Base-by-base conservation (phyloP, 2,797 vertebrate genomes). In the Mus caroli region DNA sequence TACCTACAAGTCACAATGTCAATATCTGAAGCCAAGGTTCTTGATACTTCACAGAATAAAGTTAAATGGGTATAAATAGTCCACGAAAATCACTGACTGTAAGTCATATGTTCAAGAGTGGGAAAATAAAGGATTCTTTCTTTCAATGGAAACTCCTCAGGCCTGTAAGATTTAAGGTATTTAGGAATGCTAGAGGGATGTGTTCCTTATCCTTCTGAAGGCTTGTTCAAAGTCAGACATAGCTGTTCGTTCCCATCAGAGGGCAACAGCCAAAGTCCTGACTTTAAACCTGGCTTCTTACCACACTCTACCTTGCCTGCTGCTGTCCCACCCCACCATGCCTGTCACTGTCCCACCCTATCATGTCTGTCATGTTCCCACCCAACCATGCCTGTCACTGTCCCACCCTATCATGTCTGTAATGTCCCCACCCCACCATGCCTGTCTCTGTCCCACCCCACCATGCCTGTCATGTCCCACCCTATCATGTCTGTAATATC, bases 181-280 rank as follows among this genome's bases (percentile, higher is more conserved):
- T 69, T 92, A 34, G 7, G 43, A 71, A 93, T 90, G 78, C 62
- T 69, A 24, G 75, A 94, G 22, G 50, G 37, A 22, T 5, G 14
- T 50, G 62, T n/a, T 62, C 22, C 26, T 88, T 67, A 88, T 40
- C 95, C 94, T 92, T 92, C 88, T 58, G 40, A 89, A 93, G 78
- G 69, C 79, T 22, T 56, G 17, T 40, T 54, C 73, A 80, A 85
- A 46, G 34, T 82, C 76, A 88, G 84, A 93, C 56, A 78, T 24
- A 19, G 31, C 26, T 69, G n/a, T n/a, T n/a, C n/a, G 24, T 46
- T 69, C 71, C 7, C 8, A 52, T 83, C 67, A 88, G 1, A 22
- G 50, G 28, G 19, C 28, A 60, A 73, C 67, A 31, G 78, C 17
- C 60, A 50, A 90, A n/a, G 56, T 22, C 54, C 77, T 77, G 62